phyloP scores from a whole-genome alignment of 2,888 invertebrate species.

The Helobdella robusta region DNA sequence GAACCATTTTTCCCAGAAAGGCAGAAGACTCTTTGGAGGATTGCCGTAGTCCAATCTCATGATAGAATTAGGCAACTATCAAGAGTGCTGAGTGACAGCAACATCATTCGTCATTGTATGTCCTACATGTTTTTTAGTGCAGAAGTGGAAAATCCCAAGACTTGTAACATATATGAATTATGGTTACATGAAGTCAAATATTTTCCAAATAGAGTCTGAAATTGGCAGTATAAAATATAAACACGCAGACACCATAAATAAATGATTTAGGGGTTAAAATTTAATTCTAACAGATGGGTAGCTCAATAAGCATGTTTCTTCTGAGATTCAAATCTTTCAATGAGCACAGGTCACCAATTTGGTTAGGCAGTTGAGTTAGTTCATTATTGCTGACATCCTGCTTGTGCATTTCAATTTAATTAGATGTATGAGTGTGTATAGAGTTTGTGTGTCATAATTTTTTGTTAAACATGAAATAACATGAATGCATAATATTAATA shows the following conservation, averaged over 20 bases:
- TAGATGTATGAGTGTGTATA: background rate
- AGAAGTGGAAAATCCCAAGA: too few species aligned
- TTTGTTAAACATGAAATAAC: background rate
- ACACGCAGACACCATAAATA: background rate
- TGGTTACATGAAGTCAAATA: background rate
- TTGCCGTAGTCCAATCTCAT: too few species aligned
- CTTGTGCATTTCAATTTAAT: conserved; percentile 13
- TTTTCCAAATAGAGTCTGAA: background rate
- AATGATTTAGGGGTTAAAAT: background rate
- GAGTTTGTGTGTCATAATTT: background rate
- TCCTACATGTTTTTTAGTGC: too few species aligned
- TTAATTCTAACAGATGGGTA: conserved; percentile 22
- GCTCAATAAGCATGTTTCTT: conserved; percentile 62
- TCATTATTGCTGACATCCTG: conserved; percentile 82
- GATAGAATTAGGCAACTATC: too few species aligned
- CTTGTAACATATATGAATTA: background rate
- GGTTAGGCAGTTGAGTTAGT: conserved; percentile 73
- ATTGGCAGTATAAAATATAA: background rate
- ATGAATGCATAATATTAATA: background rate
- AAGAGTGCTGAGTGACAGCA: too few species aligned
- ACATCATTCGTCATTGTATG: too few species aligned
- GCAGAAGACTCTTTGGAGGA: too few species aligned
- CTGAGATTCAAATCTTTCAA: conserved; percentile 72
- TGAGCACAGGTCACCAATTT: conserved; percentile 71
- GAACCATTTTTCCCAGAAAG: too few species aligned